Conservation (phyloP, 1,140 invertebrate genomes). For the Cydia pomonella region DNA sequence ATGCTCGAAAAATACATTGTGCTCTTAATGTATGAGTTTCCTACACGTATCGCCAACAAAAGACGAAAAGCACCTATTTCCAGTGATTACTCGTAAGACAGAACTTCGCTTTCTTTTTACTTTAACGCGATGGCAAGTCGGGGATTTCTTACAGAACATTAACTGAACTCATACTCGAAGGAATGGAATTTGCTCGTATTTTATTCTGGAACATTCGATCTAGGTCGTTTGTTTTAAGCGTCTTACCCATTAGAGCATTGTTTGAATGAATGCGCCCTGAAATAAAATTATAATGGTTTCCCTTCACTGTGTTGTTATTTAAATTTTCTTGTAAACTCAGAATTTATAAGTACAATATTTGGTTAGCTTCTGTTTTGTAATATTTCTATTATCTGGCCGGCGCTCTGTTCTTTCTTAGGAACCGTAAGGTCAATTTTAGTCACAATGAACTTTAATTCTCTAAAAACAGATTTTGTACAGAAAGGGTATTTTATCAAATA, state of each 20-base stretch:
- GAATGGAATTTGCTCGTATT: background rate
- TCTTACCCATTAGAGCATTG: background rate
- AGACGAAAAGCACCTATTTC: slow-evolving; percentile 21
- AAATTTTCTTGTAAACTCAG: too few species aligned
- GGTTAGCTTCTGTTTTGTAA: too few species aligned
- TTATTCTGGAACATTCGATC: background rate
- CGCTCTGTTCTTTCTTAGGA: too few species aligned
- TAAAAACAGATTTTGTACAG: too few species aligned
- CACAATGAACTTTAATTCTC: too few species aligned
- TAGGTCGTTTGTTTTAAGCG: background rate
- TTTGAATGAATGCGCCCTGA: too few species aligned
- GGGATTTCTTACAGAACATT: slow-evolving; percentile 8
- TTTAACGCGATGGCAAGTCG: slow-evolving; percentile 18
- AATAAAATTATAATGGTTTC: too few species aligned
- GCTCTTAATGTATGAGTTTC: slow-evolving; percentile 22
- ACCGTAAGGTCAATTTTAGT: too few species aligned
- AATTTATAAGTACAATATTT: too few species aligned
- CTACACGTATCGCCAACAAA: slow-evolving; percentile 21
- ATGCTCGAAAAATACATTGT: slow-evolving; percentile 26
- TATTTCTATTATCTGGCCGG: too few species aligned
- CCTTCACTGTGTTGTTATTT: too few species aligned
- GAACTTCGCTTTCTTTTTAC: background rate
- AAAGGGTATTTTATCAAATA: too few species aligned
- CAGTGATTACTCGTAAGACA: slow-evolving; percentile 31
- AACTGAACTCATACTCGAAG: background rate